phyloP scores from a whole-genome alignment of 1,140 invertebrate genomes.

The Drosophila serrata region DNA sequence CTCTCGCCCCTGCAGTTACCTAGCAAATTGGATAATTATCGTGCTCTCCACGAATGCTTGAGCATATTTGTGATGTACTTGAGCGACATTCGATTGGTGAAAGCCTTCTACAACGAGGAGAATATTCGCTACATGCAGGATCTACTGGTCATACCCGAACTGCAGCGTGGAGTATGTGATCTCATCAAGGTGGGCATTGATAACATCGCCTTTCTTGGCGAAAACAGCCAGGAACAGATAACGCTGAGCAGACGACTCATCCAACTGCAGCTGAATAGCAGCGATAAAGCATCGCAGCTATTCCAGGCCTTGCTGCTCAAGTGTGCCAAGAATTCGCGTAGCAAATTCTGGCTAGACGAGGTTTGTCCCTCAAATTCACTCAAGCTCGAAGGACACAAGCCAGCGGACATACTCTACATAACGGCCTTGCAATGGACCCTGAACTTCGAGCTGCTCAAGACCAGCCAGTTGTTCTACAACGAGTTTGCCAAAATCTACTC shows the following conservation, averaged over 20 bases:
- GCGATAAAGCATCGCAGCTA: constrained; percentile 62
- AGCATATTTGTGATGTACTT: constrained; percentile 80
- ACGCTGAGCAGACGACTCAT: constrained; percentile 69
- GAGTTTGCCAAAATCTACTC: constrained; percentile 82
- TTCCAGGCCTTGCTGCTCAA: constrained; percentile 65
- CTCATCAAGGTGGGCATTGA: constrained; percentile 84
- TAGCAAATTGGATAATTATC: constrained; percentile 59
- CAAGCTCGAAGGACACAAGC: constrained; percentile 59
- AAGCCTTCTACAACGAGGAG: constrained; percentile 83
- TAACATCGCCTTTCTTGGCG: constrained; percentile 78
- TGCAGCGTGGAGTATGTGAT: constrained; percentile 76
- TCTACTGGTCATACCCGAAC: constrained; percentile 61
- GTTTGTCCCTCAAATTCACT: background rate
- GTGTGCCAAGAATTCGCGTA: constrained; percentile 38
- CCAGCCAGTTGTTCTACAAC: constrained; percentile 78
- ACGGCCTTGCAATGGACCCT: constrained; percentile 79
- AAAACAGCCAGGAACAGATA: constrained; percentile 72
- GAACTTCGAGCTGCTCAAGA: constrained; percentile 77
- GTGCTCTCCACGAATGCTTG: constrained; percentile 73
- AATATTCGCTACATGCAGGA: constrained; percentile 81
- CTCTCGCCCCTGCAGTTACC: constrained; percentile 41
- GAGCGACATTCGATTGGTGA: constrained; percentile 77
- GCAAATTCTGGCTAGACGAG: constrained; percentile 73
- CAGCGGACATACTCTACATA: constrained; percentile 73
- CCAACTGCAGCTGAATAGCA: constrained; percentile 76